A percentile compares a stretch with the other conserved stretches of the same genome.
phyloP scores from a whole-genome alignment of 2,113 vertebrate species.

The Trematocara nigrifrons region DNA sequence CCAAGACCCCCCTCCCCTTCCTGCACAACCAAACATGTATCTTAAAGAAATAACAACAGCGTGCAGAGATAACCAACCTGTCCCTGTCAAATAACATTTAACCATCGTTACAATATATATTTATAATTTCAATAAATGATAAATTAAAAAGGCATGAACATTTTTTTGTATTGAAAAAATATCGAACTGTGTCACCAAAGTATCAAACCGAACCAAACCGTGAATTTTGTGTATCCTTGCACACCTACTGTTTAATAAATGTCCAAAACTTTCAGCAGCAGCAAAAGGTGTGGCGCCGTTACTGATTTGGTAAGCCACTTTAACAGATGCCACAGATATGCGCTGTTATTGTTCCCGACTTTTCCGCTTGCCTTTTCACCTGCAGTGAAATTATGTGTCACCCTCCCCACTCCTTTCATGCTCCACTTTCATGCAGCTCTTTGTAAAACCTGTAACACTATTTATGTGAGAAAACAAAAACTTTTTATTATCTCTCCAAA shows the following conservation, averaged over 20 bases:
- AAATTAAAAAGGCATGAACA: too few species aligned
- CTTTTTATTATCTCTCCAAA: background rate
- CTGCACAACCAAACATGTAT: too few species aligned
- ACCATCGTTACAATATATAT: too few species aligned
- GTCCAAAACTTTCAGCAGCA: background rate
- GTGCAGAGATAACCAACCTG: too few species aligned
- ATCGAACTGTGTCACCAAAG: too few species aligned
- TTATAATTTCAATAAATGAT: too few species aligned
- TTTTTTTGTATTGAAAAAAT: too few species aligned
- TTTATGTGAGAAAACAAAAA: background rate
- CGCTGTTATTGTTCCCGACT: background rate
- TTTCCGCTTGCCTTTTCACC: background rate
- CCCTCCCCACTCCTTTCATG: background rate
- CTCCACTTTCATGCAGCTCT: background rate
- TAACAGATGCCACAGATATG: constrained; percentile 8
- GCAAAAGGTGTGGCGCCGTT: background rate
- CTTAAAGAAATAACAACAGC: too few species aligned
- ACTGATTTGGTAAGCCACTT: background rate
- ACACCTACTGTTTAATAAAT: background rate
- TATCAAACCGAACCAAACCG: too few species aligned
- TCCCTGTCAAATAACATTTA: too few species aligned
- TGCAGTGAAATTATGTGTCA: background rate
- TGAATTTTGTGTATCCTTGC: too few species aligned
- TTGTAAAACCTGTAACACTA: background rate
- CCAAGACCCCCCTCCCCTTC: too few species aligned